phyloP scores from a whole-genome alignment of 2,888 invertebrate species.

The Trypoxylon attenuatum region DNA sequence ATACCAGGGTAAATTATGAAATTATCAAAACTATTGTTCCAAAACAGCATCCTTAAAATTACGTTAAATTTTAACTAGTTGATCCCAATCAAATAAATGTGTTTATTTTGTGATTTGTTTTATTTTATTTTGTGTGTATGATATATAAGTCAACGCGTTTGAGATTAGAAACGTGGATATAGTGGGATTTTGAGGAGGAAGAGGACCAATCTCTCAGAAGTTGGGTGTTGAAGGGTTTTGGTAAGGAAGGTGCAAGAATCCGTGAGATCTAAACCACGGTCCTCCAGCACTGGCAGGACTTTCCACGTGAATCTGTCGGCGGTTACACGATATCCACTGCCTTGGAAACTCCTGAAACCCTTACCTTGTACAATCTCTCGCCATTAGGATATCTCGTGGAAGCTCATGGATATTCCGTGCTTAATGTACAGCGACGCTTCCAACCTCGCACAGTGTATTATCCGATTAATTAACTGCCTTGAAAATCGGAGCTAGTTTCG shows the following conservation, averaged over 20 bases:
- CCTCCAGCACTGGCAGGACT: background rate
- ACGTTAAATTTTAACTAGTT: too few relatives aligned
- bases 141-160: too few relatives aligned
- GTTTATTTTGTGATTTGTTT: too few relatives aligned
- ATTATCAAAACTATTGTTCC: too few relatives aligned
- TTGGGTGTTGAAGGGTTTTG: too few relatives aligned
- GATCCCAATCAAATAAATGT: too few relatives aligned
- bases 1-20: too few relatives aligned
- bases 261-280: background rate
- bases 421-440: background rate
- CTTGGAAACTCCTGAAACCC: background rate
- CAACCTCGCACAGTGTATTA: background rate
- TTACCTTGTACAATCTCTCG: background rate
- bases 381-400: background rate
- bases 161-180: too few relatives aligned
- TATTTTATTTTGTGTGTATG: too few relatives aligned
- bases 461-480: slow-evolving; percentile 7
- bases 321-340: background rate
- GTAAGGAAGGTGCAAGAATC: slow-evolving; percentile 23
- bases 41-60: too few relatives aligned
- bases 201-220: too few relatives aligned
- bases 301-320: background rate
- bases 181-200: too few relatives aligned
- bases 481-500: background rate
- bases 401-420: slow-evolving; percentile 3